phyloP scores from a whole-genome alignment of 2,888 invertebrate genomes.

The Harpalus rufipes region DNA sequence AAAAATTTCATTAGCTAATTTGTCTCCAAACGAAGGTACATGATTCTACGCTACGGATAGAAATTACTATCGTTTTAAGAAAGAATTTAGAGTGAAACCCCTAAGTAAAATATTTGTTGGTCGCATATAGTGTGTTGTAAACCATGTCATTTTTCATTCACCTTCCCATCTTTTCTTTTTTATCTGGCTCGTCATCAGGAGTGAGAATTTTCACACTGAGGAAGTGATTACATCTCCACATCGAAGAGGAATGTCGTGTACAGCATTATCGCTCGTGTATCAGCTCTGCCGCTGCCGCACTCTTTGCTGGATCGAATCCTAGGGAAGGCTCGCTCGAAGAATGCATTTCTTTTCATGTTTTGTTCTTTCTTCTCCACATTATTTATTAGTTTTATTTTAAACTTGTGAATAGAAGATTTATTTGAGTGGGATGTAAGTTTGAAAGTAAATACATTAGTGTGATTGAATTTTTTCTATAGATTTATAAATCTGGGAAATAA shows the following conservation, averaged over 20 bases:
- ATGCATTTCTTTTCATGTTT: slow-evolving; percentile 36
- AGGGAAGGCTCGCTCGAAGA: not conserved
- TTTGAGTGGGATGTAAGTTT: slow-evolving; percentile 46
- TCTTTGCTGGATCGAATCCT: slow-evolving; percentile 28
- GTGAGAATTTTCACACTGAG: not conserved
- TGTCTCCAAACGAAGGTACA: no score
- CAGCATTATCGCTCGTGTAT: slow-evolving; percentile 26
- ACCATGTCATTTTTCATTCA: not conserved
- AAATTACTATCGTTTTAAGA: no score
- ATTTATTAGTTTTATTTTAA: slow-evolving; percentile 49
- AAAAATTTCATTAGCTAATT: no score
- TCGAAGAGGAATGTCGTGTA: slow-evolving; percentile 11
- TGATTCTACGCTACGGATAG: no score
- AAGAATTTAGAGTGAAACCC: no score
- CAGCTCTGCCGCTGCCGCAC: not conserved
- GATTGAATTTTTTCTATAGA: slow-evolving; percentile 31
- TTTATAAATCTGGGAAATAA: slow-evolving; percentile 27
- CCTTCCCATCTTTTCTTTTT: not conserved
- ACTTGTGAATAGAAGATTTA: slow-evolving; percentile 39
- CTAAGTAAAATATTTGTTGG: no score
- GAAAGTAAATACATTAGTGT: slow-evolving; percentile 48
- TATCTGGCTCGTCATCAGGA: not conserved
- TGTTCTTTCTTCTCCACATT: slow-evolving; percentile 18
- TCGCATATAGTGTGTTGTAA: no score
- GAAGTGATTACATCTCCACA: slow-evolving; percentile 29